Evolutionary conservation across 2,888 invertebrate genomes (phyloP), one percentile per base, ranked within the genome.

Genomic region (Euphydryas editha): DNA sequence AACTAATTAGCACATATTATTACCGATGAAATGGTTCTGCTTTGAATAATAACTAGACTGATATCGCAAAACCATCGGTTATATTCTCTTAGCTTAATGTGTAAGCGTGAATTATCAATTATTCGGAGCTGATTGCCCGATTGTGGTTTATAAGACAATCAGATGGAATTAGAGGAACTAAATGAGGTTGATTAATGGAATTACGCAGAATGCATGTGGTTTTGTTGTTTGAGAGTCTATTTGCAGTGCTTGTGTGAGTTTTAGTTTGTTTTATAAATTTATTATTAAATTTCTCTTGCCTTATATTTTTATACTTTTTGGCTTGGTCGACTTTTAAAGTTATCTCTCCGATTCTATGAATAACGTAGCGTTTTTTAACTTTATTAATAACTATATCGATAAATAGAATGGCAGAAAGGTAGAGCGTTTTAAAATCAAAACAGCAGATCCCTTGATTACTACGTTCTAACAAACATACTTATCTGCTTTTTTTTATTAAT

Each of bases 1-100:
- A 37, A 56, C 17, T 56, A 56, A 56, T 56, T 56, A 56, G 39
- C n/a, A n/a, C n/a, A 8, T 13, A n/a, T 30, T 56, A 39, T 37
- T 56, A 56, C 56, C 24, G 39, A 18, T 39, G 56, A 56, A 56
- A 18, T 39, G 17, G 0, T 5, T 6, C 20, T 55, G 36, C 37
- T 55, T 55, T 36, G 55, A 56, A 56, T 56, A 56, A 37, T 56
- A 37, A 51, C 15, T 11, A 51, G n/a, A 15, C 15, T 2, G 24
- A 30, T 24, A 24, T 30, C 51, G n/a, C 24, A 24, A 15, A 24
- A 24, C n/a, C 11, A 8, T 24, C 49, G 13, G 11, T 11, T 21
- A 51, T 51, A 51, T 51, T 24, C 15, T 24, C 49, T 20, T 21
- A 24, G 51, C 24, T 30, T 51, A 51, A 13, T 15, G 24, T 51